phyloP scores from a whole-genome alignment of 2,113 vertebrate species.

The Phrynosoma blainvillii region DNA sequence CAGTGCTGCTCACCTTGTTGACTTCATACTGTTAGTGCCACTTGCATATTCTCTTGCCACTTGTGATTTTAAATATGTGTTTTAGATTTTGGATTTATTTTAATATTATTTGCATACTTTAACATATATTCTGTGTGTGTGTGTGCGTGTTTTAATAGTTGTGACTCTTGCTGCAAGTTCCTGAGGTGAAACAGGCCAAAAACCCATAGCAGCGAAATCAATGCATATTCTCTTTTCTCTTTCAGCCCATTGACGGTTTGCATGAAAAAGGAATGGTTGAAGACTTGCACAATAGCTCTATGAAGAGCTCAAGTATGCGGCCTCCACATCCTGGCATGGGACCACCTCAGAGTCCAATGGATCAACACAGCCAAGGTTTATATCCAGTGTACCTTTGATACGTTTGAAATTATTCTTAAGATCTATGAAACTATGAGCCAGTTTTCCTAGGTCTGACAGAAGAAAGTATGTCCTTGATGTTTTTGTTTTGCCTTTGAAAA shows the following conservation, averaged over 20 bases:
- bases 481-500: not conserved
- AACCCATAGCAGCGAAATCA: not conserved
- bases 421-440: not conserved
- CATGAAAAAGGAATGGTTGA: slow-evolving; percentile 93
- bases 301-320: slow-evolving; percentile 91
- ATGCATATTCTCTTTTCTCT: slow-evolving; percentile 46
- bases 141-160: not conserved
- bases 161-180: not conserved
- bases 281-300: slow-evolving; percentile 90
- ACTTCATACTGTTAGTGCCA: not conserved
- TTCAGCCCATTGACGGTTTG: slow-evolving; percentile 90
- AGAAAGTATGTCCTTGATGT: not conserved
- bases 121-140: not conserved
- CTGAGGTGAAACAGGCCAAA: not conserved
- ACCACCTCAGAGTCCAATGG: slow-evolving; percentile 97
- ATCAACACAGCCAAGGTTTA: slow-evolving; percentile 97
- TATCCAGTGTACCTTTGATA: slow-evolving; percentile 3
- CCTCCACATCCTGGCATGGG: slow-evolving; percentile 95
- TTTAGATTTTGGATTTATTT: not conserved
- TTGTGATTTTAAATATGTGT: not conserved
- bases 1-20: not conserved
- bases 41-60: not conserved
- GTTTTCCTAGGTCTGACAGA: not conserved
- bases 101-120: not conserved
- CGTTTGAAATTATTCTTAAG: slow-evolving; percentile 1